Percentiles rank a stretch among this genome's conserved stretches.
Evolutionary conservation across 2,888 invertebrate genomes (phyloP).

Genomic region (Cylloceria caligata): DNA sequence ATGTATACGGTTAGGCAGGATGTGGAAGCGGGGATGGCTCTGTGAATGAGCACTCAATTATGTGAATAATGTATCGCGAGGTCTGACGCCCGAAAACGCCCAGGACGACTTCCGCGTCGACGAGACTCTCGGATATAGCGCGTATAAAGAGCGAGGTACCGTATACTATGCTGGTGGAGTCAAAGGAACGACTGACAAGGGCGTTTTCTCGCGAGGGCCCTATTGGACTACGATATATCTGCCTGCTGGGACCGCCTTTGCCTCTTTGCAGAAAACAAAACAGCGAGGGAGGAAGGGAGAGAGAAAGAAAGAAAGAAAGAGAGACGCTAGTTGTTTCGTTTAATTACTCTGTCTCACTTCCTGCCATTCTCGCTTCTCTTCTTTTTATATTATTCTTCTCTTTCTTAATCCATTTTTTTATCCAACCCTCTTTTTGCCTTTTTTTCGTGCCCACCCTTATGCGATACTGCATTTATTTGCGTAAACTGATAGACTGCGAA

Average conservation of each 20-base stretch:
- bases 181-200: conserved; percentile 60
- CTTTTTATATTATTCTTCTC: conserved; percentile 47
- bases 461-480: conserved; percentile 71
- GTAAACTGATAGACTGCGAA: conserved; percentile 76
- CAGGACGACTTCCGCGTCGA: conserved; percentile 70
- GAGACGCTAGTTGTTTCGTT: conserved; percentile 29
- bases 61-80: conserved; percentile 82
- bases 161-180: conserved; percentile 27
- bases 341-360: conserved; percentile 23
- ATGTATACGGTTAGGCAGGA: background rate
- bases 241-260: conserved; percentile 52
- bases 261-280: conserved; percentile 25
- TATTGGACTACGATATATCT: conserved; percentile 57
- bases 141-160: conserved; percentile 45
- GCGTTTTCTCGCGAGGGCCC: conserved; percentile 57
- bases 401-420: conserved; percentile 45
- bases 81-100: conserved; percentile 75
- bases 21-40: conserved; percentile 24
- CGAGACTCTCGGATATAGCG: conserved; percentile 41
- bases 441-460: background rate
- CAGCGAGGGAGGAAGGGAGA: conserved; percentile 24
- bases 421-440: conserved; percentile 11
- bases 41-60: conserved; percentile 81
- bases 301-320: conserved; percentile 17
- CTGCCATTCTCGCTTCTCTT: conserved; percentile 19